A percentile compares a stretch with the other conserved stretches of the same genome.
Evolutionary conservation across 2,888 invertebrate genomes (phyloP).

Genomic region (Phortica magna): DNA sequence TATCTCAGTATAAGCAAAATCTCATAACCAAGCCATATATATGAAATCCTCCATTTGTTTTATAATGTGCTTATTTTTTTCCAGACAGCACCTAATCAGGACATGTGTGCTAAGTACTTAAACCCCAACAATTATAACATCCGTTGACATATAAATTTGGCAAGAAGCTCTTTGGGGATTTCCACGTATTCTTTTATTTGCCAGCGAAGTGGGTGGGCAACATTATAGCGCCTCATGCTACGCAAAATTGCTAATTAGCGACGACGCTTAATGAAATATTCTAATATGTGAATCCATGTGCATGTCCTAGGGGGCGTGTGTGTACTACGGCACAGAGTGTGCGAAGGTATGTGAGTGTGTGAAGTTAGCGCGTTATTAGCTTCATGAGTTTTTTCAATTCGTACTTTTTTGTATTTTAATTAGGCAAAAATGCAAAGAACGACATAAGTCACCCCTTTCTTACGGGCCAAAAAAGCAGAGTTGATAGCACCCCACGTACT

Average conservation of each 20-base stretch:
- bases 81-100: too few relatives aligned
- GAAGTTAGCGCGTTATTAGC: slow-evolving; percentile 24
- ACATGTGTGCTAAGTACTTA: too few relatives aligned
- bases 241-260: slow-evolving; percentile 53
- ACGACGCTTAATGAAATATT: slow-evolving; percentile 31
- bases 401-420: slow-evolving; percentile 30
- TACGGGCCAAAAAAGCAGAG: slow-evolving; percentile 1
- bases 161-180: neutral
- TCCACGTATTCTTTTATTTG: neutral
- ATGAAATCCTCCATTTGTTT: too few relatives aligned
- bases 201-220: neutral
- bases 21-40: too few relatives aligned
- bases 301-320: neutral
- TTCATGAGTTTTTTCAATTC: slow-evolving; percentile 33
- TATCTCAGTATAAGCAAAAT: too few relatives aligned
- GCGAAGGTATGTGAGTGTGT: slow-evolving; percentile 15
- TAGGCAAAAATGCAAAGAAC: slow-evolving; percentile 24
- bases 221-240: slow-evolving; percentile 44
- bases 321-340: neutral
- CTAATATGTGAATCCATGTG: slow-evolving; percentile 20
- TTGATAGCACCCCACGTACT: slow-evolving; percentile 55
- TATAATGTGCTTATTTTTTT: too few relatives aligned
- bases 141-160: too few relatives aligned
- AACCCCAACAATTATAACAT: too few relatives aligned
- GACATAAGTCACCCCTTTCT: neutral